phyloP scores from a whole-genome alignment of 2,888 invertebrate species.

The Ceraclea dissimilis region DNA sequence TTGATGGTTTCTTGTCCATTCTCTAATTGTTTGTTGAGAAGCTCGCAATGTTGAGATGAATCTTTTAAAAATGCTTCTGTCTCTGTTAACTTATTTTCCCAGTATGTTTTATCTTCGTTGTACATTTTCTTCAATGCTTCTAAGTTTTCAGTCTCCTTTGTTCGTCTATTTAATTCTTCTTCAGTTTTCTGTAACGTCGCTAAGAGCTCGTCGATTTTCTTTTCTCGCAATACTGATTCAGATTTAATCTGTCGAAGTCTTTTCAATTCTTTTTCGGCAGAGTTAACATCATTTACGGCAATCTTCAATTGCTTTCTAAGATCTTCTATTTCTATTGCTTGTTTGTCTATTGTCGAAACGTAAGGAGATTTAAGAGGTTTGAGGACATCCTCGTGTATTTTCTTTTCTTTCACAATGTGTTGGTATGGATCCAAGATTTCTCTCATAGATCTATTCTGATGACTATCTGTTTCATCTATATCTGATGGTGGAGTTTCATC shows the following conservation, averaged over 20 bases:
- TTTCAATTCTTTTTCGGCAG: conserved; percentile 65
- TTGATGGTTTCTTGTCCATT: conserved; percentile 58
- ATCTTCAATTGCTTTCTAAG: conserved; percentile 61
- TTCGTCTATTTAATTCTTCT: conserved; percentile 62
- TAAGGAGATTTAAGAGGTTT: conserved; percentile 47
- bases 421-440: conserved; percentile 29
- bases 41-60: conserved; percentile 57
- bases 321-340: conserved; percentile 60
- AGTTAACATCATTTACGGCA: conserved; percentile 54
- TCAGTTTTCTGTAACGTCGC: conserved; percentile 69
- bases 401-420: conserved; percentile 28
- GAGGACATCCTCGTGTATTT: conserved; percentile 30
- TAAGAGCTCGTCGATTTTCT: conserved; percentile 70
- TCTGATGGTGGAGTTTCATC: conserved; percentile 38
- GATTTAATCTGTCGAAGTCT: conserved; percentile 61
- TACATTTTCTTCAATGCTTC: conserved; percentile 54
- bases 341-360: conserved; percentile 53
- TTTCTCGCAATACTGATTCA: conserved; percentile 63
- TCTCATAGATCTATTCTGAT: conserved; percentile 40
- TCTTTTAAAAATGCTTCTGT: conserved; percentile 61
- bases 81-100: conserved; percentile 60
- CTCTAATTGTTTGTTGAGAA: conserved; percentile 57
- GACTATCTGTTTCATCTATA: conserved; percentile 46
- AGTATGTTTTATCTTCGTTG: conserved; percentile 56
- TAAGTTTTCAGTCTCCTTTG: conserved; percentile 61